phyloP scores from a whole-genome alignment of 2,797 vertebrate species.

The Sebastes reedi region DNA sequence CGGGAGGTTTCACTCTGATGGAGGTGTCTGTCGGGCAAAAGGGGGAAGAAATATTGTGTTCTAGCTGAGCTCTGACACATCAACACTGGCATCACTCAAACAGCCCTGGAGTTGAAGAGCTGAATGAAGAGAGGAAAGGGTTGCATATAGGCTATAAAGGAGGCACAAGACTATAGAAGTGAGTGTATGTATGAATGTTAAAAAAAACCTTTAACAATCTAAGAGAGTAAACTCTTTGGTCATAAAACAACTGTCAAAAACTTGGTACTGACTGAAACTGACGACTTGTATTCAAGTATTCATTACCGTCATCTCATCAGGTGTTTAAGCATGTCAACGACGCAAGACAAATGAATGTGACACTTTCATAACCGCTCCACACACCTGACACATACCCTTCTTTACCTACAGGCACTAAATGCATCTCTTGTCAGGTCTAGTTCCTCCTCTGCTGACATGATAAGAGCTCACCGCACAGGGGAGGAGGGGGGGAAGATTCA shows the following conservation, averaged over 20 bases:
- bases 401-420: slow-evolving; percentile 43
- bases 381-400: slow-evolving; percentile 25
- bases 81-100: slow-evolving; percentile 43
- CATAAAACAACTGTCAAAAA: background rate
- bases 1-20: slow-evolving; percentile 34
- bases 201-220: background rate
- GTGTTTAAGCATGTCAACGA: background rate
- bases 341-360: background rate
- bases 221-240: background rate
- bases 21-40: slow-evolving; percentile 35
- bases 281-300: background rate
- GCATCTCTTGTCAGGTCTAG: slow-evolving; percentile 50
- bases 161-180: background rate
- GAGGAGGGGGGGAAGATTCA: slow-evolving; percentile 26
- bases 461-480: slow-evolving; percentile 39
- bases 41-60: slow-evolving; percentile 35
- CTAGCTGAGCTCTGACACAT: slow-evolving; percentile 36
- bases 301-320: background rate
- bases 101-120: slow-evolving; percentile 9
- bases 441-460: slow-evolving; percentile 64
- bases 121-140: slow-evolving; percentile 2
- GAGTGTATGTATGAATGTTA: background rate
- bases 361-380: background rate
- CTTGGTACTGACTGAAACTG: background rate
- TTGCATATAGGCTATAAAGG: background rate